phyloP scores from a whole-genome alignment of 2,113 vertebrate genomes.

The Leucoraja erinaceus region DNA sequence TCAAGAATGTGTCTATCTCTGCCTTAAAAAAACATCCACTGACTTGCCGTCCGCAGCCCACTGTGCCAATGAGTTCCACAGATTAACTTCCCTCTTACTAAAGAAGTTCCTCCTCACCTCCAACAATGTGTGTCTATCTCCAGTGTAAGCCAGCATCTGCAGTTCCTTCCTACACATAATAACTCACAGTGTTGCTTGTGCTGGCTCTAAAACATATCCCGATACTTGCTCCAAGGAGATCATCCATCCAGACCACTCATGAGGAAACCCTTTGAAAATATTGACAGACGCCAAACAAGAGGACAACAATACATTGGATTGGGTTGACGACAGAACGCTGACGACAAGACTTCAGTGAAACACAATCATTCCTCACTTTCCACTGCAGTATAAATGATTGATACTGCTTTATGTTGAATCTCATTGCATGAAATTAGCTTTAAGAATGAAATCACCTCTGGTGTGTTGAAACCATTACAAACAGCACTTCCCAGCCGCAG shows the following conservation, averaged over 20 bases:
- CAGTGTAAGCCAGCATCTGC: too few relatives aligned
- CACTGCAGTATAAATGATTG: background rate
- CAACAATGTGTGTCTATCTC: too few relatives aligned
- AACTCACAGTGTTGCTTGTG: background rate
- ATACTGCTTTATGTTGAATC: background rate
- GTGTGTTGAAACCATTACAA: background rate
- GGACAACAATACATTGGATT: background rate
- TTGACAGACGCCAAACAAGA: background rate
- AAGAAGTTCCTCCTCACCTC: too few relatives aligned
- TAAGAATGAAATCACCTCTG: background rate
- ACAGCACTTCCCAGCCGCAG: background rate
- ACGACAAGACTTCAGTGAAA: background rate
- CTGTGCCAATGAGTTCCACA: too few relatives aligned
- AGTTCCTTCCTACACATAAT: too few relatives aligned
- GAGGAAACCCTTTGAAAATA: background rate
- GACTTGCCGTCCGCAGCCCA: too few relatives aligned
- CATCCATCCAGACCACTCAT: background rate
- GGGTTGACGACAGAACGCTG: background rate
- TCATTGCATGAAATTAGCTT: background rate
- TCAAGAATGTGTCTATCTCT: too few relatives aligned
- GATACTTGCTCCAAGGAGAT: background rate
- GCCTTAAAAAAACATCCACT: too few relatives aligned
- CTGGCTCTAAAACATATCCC: background rate
- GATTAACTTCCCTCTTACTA: too few relatives aligned
- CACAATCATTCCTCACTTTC: background rate